Evolutionary conservation across 2,113 vertebrate species (phyloP).

Genomic region (Micromys minutus): DNA sequence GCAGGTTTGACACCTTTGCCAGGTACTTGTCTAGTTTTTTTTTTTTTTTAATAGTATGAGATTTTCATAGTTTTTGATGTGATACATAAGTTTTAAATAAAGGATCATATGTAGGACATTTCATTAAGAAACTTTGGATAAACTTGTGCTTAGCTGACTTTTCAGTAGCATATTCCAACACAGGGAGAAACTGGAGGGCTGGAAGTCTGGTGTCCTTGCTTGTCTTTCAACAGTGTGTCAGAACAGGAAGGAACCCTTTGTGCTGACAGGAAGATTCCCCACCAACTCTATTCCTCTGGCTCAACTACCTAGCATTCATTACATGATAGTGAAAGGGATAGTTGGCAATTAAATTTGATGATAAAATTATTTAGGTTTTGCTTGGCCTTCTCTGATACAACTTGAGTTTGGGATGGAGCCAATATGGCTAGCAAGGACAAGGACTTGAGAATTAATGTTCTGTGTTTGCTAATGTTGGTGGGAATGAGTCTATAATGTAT

Average conservation of each 20-base stretch:
- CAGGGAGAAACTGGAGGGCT: neutral
- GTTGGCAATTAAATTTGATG: neutral
- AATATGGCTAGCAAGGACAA: fast-evolving
- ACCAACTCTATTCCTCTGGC: neutral
- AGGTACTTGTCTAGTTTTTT: neutral
- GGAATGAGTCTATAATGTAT: neutral
- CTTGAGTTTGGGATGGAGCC: neutral
- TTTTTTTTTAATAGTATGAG: neutral
- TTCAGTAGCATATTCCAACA: neutral
- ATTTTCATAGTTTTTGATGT: neutral
- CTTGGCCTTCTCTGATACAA: neutral
- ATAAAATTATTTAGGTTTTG: neutral
- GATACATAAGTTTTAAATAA: neutral
- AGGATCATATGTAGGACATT: neutral
- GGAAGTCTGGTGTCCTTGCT: neutral
- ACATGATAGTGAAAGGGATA: neutral
- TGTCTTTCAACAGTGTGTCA: neutral
- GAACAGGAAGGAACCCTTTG: too few species aligned
- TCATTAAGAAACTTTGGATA: neutral
- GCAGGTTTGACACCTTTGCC: neutral
- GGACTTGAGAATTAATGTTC: neutral
- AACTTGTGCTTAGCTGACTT: neutral
- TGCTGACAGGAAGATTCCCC: neutral
- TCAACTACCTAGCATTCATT: neutral
- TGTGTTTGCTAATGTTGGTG: neutral